Evolutionary conservation across 2,797 vertebrate species (phyloP).

Genomic region (Labeo calbasu): DNA sequence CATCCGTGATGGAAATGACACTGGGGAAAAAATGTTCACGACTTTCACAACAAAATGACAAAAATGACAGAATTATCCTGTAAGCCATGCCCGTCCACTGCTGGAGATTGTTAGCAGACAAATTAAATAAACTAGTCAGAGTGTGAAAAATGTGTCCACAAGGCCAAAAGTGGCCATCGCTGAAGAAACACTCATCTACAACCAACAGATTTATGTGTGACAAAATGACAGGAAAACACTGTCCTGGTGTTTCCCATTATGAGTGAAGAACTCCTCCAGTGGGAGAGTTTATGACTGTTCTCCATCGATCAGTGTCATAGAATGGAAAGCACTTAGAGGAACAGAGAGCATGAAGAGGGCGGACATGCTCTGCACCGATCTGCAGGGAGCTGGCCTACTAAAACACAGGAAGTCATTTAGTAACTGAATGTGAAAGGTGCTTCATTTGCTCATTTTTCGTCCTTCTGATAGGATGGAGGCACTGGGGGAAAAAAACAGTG

Average conservation of each 20-base stretch:
- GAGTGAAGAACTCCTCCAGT: slow-evolving; percentile 48
- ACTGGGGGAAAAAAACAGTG: neutral
- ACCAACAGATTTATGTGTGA: slow-evolving; percentile 52
- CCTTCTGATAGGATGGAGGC: slow-evolving; percentile 33
- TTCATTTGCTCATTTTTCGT: slow-evolving; percentile 43
- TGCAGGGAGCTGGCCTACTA: slow-evolving; percentile 58
- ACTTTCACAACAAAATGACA: slow-evolving; percentile 15
- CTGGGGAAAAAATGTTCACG: neutral
- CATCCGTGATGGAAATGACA: neutral
- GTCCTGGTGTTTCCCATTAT: slow-evolving; percentile 57
- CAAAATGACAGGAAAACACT: slow-evolving; percentile 48
- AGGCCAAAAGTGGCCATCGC: slow-evolving; percentile 28
- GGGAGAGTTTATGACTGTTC: slow-evolving; percentile 55
- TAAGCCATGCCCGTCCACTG: neutral
- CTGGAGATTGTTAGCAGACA: neutral
- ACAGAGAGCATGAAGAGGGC: slow-evolving; percentile 52
- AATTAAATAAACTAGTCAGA: slow-evolving; percentile 17
- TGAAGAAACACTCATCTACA: slow-evolving; percentile 38
- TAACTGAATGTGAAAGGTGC: slow-evolving; percentile 43
- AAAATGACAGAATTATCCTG: slow-evolving; percentile 18
- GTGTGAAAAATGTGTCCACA: slow-evolving; percentile 24
- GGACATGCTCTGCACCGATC: slow-evolving; percentile 37
- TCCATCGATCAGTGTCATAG: slow-evolving; percentile 52
- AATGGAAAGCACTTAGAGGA: slow-evolving; percentile 54
- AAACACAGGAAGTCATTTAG: slow-evolving; percentile 48